These are phyloP conservation scores for Gadopsis marmoratus DNA, from an alignment of 2,797 vertebrate species.

Conservation along the genomic window DNA sequence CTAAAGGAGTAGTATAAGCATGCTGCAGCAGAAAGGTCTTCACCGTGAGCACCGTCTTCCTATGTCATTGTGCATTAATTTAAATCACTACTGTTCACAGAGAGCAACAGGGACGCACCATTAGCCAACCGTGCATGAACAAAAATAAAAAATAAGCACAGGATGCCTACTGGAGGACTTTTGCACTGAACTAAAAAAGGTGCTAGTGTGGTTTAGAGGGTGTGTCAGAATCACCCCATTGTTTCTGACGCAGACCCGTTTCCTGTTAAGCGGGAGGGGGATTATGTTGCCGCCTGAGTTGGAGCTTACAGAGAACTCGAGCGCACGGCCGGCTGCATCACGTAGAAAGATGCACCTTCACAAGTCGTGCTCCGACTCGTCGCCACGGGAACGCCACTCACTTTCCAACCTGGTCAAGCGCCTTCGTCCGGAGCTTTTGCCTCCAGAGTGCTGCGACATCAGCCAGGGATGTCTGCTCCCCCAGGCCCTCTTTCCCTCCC, in stretches of 20 bases:
- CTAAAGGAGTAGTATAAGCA: constrained; percentile 15
- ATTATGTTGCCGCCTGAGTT: neutral
- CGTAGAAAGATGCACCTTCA: neutral
- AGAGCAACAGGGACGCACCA: constrained; percentile 1
- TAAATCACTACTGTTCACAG: constrained; percentile 4
- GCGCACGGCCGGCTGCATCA: neutral
- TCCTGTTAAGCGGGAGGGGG: constrained; percentile 24
- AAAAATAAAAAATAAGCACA: constrained; percentile 5
- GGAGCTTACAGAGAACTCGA: neutral
- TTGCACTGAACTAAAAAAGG: neutral
- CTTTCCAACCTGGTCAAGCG: neutral
- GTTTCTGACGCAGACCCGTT: constrained; percentile 25
- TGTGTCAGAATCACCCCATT: constrained; percentile 19
- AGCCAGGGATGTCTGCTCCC: neutral
- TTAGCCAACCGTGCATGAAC: constrained; percentile 12
- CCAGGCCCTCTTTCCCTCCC: no score
- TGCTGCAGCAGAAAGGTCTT: neutral
- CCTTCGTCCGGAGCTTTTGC: neutral
- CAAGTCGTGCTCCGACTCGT: neutral
- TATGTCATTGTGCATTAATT: neutral
- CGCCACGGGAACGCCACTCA: no score
- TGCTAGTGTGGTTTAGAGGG: constrained; percentile 12
- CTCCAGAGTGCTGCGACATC: neutral
- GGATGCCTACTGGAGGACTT: constrained; percentile 1
- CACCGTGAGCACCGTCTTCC: constrained; percentile 1